These are phyloP conservation scores for Drosophila guanche DNA, from an alignment of 1,140 invertebrate genomes.

Conservation along the genomic window DNA sequence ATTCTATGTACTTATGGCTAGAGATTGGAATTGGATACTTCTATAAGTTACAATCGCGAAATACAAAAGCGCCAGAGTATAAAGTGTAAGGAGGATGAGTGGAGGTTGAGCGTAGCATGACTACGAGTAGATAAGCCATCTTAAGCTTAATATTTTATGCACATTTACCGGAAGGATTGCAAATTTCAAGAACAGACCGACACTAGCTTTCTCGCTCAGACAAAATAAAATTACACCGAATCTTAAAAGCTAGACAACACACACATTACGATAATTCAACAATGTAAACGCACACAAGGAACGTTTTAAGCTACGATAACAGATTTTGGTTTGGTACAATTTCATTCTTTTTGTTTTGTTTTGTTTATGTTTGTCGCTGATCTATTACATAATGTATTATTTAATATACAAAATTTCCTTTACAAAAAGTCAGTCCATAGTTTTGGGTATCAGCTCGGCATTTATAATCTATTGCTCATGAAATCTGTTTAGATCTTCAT, in stretches of 20 bases:
- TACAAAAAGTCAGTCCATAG: constrained; percentile 73
- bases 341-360: constrained; percentile 34
- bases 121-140: constrained; percentile 18
- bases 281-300: constrained; percentile 66
- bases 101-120: constrained; percentile 20
- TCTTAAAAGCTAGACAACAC: constrained; percentile 73
- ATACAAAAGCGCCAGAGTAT: constrained; percentile 43
- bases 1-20: constrained; percentile 36
- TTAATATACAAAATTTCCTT: constrained; percentile 60
- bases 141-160: constrained; percentile 33
- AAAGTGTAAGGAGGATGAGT: constrained; percentile 28
- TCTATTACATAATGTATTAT: constrained; percentile 36
- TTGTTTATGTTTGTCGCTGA: constrained; percentile 25
- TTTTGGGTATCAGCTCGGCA: constrained; percentile 71
- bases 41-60: constrained; percentile 30
- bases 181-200: constrained; percentile 52
- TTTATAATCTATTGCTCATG: constrained; percentile 13
- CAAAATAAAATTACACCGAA: constrained; percentile 57
- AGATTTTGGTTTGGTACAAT: constrained; percentile 69
- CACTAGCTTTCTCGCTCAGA: constrained; percentile 37
- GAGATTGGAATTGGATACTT: constrained; percentile 48
- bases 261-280: constrained; percentile 64
- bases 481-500: constrained; percentile 78
- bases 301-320: constrained; percentile 74
- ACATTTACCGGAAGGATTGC: constrained; percentile 58